These are phyloP conservation scores for Dynastes hyllus DNA, from an alignment of 2,888 invertebrate species.

Conservation along the genomic window DNA sequence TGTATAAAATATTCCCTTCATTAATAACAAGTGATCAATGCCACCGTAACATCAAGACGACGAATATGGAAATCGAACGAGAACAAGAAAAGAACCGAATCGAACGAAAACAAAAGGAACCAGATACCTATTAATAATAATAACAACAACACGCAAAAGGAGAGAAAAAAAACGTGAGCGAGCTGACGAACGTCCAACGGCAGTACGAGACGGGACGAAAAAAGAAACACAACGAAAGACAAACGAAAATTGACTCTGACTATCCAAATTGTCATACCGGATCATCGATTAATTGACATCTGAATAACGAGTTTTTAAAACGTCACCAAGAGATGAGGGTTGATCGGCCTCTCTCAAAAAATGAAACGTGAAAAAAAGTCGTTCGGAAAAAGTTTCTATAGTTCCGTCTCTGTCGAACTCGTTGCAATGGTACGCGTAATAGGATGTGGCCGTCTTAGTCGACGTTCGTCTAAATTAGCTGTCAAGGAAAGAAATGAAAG, in stretches of 20 bases:
- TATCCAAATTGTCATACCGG: conserved; percentile 53
- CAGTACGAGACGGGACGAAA: conserved; percentile 15
- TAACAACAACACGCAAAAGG: conserved; percentile 31
- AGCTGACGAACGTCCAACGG: not conserved
- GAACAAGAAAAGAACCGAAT: conserved; percentile 20
- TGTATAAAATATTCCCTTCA: conserved; percentile 54
- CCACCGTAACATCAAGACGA: not conserved
- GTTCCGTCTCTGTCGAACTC: not conserved
- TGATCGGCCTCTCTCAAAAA: conserved; percentile 51
- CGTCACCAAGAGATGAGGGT: conserved; percentile 59
- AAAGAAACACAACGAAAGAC: conserved; percentile 26
- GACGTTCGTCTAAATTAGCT: conserved; percentile 56
- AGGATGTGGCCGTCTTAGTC: conserved; percentile 32
- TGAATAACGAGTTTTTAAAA: conserved; percentile 62
- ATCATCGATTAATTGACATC: conserved; percentile 63
- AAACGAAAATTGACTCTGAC: conserved; percentile 37
- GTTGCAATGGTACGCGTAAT: not conserved
- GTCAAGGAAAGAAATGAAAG: conserved; percentile 54
- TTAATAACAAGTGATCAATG: conserved; percentile 12
- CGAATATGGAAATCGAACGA: not conserved
- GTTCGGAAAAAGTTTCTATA: conserved; percentile 21
- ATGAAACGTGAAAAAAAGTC: conserved; percentile 54
- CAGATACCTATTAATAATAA: conserved; percentile 42
- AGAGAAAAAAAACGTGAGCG: conserved; percentile 5
- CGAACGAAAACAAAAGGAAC: conserved; percentile 27